Base-by-base conservation (phyloP, 2,113 vertebrate species). In the Nettapus auritus region DNA sequence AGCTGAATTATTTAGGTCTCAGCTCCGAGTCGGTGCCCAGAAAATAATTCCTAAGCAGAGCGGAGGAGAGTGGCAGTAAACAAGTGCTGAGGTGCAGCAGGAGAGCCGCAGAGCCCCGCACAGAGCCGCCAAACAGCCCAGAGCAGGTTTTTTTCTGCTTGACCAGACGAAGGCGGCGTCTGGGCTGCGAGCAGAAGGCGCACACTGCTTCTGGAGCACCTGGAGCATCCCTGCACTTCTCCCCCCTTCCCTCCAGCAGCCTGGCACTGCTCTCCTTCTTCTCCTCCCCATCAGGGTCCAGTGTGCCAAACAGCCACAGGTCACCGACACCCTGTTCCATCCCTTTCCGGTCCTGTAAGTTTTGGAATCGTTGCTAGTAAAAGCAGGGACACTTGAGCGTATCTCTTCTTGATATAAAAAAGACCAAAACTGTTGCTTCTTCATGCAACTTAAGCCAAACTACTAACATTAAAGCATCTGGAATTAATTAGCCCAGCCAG, bases 401-500 rank as follows among this genome's bases (percentile, higher is more conserved):
- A 48, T 81, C 69, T 83, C 73, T 78, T 63, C 85, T 79, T 74
- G 86, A 93, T 52, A 86, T 20, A 92, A 91, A 95, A 90, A 82
- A 89, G 90, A 91, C 25, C 11, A 55, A 77, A 81, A 48, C 26
- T 1, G 23, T 31, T 66, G 66, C 66, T 55, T 57, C 40, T 73
- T 53, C 20, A 31, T 36, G 89, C 20, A 78, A 78, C 59, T n/a
- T 48, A 59, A 90, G 94, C 81, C 95, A 89, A 92, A 76, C 74
- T 82, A 77, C 77, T 42, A 92, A 88, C 60, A 13, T 48, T 89
- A 78, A 88, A 92, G 89, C 91, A 97, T 92, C 92, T 96, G 94
- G 93, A 96, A 89, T 94, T 95, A 92, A 97, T 87, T 88, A 93
- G 84, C 80, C 42, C 71, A 84, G 91, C 52, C 56, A 73, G 90